Evolutionary conservation across 53 echinoderm and acorn worm species (phyloP).

Genomic region (Zoroaster sp.): DNA sequence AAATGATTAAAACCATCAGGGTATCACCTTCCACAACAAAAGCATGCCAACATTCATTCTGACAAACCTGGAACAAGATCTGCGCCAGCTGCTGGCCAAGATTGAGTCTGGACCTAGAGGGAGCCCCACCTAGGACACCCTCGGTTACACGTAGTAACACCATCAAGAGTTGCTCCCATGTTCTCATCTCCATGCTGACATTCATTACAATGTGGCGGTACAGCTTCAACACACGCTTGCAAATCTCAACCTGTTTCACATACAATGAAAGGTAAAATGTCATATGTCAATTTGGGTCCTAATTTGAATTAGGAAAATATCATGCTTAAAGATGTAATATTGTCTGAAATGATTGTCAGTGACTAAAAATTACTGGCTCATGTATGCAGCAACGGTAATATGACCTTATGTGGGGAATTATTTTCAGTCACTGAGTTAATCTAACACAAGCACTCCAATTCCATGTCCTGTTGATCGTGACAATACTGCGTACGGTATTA

Average conservation of each 20-base stretch:
- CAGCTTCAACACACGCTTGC: slow-evolving; percentile 79
- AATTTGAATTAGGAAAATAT: no score
- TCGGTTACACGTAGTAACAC: slow-evolving; percentile 90
- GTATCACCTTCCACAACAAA: not conserved
- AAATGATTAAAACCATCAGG: not conserved
- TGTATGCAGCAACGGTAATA: no score
- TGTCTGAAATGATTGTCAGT: no score
- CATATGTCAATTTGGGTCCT: no score
- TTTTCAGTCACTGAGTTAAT: no score
- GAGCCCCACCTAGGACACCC: slow-evolving; percentile 78
- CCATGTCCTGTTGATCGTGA: no score
- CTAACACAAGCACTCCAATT: no score
- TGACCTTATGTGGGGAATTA: no score
- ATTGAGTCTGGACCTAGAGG: slow-evolving; percentile 65
- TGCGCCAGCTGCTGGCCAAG: slow-evolving; percentile 86
- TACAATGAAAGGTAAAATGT: not conserved
- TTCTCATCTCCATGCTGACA: slow-evolving; percentile 81
- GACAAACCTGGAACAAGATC: slow-evolving; percentile 83
- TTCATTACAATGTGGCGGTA: slow-evolving; percentile 93
- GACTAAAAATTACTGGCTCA: no score
- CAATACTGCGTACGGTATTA: no score
- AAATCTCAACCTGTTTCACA: slow-evolving; percentile 72
- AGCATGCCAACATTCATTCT: not conserved
- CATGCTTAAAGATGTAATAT: no score
- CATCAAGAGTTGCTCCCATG: slow-evolving; percentile 95